phyloP scores from a whole-genome alignment of 1,140 invertebrate genomes.

The Neomicropteryx cornuta region DNA sequence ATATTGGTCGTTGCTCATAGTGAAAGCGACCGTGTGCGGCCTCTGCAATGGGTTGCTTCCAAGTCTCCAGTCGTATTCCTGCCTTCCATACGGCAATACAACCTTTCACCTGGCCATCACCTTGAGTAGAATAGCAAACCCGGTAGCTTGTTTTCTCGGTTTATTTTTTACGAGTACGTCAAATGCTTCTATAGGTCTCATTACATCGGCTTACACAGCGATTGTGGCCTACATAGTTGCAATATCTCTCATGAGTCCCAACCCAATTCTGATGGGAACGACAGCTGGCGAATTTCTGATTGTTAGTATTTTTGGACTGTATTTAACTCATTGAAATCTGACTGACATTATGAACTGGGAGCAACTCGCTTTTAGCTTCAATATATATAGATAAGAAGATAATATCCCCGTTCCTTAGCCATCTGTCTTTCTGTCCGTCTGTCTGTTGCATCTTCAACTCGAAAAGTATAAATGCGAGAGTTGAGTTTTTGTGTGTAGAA shows the following conservation, averaged over 20 bases:
- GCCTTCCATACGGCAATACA: slow-evolving; percentile 72
- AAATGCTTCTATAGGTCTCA: slow-evolving; percentile 40
- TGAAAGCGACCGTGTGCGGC: slow-evolving; percentile 48
- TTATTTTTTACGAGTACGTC: slow-evolving; percentile 58
- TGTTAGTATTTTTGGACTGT: too few species aligned
- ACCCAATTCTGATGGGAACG: too few species aligned
- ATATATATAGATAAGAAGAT: too few species aligned
- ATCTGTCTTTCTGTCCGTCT: too few species aligned
- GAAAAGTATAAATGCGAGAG: too few species aligned
- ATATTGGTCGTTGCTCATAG: slow-evolving; percentile 41
- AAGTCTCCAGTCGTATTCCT: slow-evolving; percentile 79
- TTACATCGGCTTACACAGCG: slow-evolving; percentile 41
- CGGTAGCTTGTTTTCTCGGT: slow-evolving; percentile 68
- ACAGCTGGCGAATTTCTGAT: too few species aligned
- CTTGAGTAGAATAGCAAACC: slow-evolving; percentile 73
- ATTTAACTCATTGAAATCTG: too few species aligned
- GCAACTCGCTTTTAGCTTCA: too few species aligned
- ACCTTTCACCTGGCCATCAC: slow-evolving; percentile 76
- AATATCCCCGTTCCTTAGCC: too few species aligned
- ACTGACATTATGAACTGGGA: too few species aligned
- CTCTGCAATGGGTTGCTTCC: slow-evolving; percentile 70
- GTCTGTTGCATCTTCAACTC: too few species aligned
- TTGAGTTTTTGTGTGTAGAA: too few species aligned
- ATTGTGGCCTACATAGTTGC: slow-evolving; percentile 52
- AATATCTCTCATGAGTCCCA: slow-evolving; percentile 62